A percentile compares a stretch with the other conserved stretches of the same genome.
Conservation (phyloP, 2,888 invertebrate genomes). For the Calliopum simillimum region DNA sequence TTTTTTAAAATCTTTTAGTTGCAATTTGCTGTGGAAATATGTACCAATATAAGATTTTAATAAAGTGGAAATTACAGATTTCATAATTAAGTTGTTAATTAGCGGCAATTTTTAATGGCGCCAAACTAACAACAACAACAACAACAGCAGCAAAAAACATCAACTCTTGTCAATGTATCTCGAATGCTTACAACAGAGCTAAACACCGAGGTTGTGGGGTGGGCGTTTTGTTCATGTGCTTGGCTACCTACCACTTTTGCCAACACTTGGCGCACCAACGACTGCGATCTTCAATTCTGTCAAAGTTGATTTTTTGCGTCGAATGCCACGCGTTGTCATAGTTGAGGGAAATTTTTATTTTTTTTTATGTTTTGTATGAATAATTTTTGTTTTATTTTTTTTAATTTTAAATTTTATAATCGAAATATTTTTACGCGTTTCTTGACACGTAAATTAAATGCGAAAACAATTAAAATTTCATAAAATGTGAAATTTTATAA, state of each 20-base stretch:
- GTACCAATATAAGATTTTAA: too few relatives aligned
- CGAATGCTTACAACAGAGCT: too few relatives aligned
- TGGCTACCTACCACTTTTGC: slow-evolving; percentile 85
- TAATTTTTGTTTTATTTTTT: background rate
- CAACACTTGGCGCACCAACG: slow-evolving; percentile 89
- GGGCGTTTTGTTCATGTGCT: background rate
- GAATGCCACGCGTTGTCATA: slow-evolving; percentile 84
- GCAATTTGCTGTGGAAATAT: too few relatives aligned
- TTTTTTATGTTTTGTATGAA: background rate
- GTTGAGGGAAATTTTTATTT: background rate
- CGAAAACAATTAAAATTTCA: background rate
- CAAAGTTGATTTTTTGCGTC: slow-evolving; percentile 89
- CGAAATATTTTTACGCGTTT: too few relatives aligned
- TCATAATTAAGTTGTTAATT: too few relatives aligned
- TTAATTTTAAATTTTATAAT: too few relatives aligned
- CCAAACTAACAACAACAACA: background rate
- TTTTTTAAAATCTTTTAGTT: too few relatives aligned
- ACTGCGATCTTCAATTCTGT: slow-evolving; percentile 93
- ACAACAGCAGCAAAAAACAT: background rate
- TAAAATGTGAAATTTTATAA: background rate
- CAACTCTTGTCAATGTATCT: background rate
- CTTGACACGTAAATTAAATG: background rate
- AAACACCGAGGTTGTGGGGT: background rate
- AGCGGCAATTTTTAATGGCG: background rate
- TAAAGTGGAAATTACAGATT: too few relatives aligned